Conservation (phyloP, 2,797 vertebrate genomes). For the Poecilia picta region DNA sequence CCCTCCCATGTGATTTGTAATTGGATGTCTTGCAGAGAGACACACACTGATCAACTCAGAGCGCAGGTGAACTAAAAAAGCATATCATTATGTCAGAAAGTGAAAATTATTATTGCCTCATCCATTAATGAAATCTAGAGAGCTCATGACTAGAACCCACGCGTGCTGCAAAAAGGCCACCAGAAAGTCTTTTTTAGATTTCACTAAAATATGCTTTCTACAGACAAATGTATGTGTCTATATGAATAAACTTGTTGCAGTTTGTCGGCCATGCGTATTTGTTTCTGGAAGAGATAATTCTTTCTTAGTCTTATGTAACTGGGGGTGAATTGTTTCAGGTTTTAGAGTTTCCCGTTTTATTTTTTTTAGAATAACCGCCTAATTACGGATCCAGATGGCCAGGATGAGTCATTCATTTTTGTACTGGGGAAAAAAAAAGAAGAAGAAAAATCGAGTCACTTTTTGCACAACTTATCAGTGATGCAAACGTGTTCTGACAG, state of each 20-base stretch:
- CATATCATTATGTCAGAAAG: slow-evolving; percentile 30
- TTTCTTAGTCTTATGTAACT: not conserved
- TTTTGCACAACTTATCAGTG: slow-evolving; percentile 1
- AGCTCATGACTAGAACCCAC: slow-evolving; percentile 21
- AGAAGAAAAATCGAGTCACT: not conserved
- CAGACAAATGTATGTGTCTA: not conserved
- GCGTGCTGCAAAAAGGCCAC: slow-evolving; percentile 14
- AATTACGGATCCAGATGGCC: slow-evolving; percentile 3
- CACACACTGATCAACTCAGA: slow-evolving; percentile 28
- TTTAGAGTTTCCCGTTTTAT: slow-evolving; percentile 3
- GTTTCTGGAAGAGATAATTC: not conserved
- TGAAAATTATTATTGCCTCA: slow-evolving; percentile 30
- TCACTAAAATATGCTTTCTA: slow-evolving; percentile 4
- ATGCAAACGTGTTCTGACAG: slow-evolving; percentile 8
- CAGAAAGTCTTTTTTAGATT: slow-evolving; percentile 4
- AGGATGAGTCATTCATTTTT: slow-evolving; percentile 15
- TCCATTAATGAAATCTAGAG: slow-evolving; percentile 25
- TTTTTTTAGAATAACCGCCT: slow-evolving; percentile 15
- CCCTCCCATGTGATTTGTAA: slow-evolving; percentile 33
- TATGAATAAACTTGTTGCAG: not conserved
- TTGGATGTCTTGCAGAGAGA: slow-evolving; percentile 35
- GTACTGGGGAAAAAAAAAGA: not conserved
- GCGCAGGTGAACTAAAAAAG: slow-evolving; percentile 35
- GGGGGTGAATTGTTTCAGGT: not conserved
- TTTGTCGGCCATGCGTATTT: not conserved